A percentile compares a stretch with the other conserved stretches of the same genome.
These are phyloP conservation scores for Scalopus aquaticus DNA, from an alignment of 2,113 vertebrate genomes.

Conservation along the genomic window DNA sequence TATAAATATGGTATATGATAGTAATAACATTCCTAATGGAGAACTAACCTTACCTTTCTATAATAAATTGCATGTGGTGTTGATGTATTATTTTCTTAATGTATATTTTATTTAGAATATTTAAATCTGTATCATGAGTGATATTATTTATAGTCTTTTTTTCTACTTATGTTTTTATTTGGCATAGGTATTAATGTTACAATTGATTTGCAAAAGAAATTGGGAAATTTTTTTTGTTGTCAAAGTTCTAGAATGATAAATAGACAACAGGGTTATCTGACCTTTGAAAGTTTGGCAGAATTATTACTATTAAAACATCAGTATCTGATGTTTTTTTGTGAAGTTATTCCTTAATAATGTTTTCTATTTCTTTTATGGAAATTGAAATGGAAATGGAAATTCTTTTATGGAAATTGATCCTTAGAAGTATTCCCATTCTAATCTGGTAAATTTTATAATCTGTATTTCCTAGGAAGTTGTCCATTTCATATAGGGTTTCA, in stretches of 20 bases:
- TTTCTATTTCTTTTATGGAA: not conserved
- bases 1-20: not conserved
- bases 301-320: not conserved
- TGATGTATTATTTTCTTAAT: not conserved
- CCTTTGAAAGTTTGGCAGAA: not conserved
- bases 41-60: not conserved
- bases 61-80: not conserved
- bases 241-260: too few relatives aligned
- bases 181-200: not conserved
- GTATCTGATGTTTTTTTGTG: not conserved
- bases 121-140: not conserved
- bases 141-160: too few relatives aligned
- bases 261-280: too few relatives aligned
- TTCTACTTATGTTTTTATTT: not conserved
- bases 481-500: not conserved
- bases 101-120: not conserved
- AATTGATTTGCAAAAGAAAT: not conserved
- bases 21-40: not conserved
- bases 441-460: not conserved
- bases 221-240: not conserved
- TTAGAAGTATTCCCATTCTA: not conserved
- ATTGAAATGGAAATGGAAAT: too few relatives aligned
- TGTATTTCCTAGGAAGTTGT: not conserved
- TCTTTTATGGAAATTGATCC: not conserved
- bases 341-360: not conserved